These are phyloP conservation scores for Ophthalmolycus amberensis DNA, from an alignment of 2,113 vertebrate species.

Conservation along the genomic window DNA sequence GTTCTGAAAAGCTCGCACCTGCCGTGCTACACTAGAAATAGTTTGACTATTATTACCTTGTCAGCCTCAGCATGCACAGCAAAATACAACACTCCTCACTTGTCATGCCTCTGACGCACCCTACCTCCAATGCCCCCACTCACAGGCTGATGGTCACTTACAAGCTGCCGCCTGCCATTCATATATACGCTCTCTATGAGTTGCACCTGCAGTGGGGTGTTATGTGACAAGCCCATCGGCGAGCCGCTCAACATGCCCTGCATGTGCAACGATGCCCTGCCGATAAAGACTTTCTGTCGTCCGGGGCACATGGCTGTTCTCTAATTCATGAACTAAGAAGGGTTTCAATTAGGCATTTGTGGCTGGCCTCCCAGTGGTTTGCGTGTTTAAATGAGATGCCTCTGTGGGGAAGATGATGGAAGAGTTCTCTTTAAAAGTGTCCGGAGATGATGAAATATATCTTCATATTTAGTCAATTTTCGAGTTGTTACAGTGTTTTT, in stretches of 20 bases:
- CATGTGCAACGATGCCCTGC: slow-evolving; percentile 50
- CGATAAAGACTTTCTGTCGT: slow-evolving; percentile 57
- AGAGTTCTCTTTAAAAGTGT: slow-evolving; percentile 43
- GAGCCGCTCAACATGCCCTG: slow-evolving; percentile 37
- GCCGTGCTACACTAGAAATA: slow-evolving; percentile 24
- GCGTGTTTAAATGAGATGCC: slow-evolving; percentile 59
- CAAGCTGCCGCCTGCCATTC: slow-evolving; percentile 72
- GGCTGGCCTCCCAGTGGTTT: slow-evolving; percentile 48
- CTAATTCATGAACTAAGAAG: slow-evolving; percentile 73
- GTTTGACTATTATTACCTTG: slow-evolving; percentile 17
- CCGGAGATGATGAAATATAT: slow-evolving; percentile 54
- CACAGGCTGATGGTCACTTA: slow-evolving; percentile 66
- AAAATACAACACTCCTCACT: slow-evolving; percentile 35
- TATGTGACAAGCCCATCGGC: slow-evolving; percentile 49
- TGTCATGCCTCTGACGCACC: slow-evolving; percentile 23
- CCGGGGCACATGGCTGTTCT: slow-evolving; percentile 42
- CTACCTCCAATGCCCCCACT: slow-evolving; percentile 16
- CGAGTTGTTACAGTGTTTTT: not conserved
- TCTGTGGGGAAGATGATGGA: slow-evolving; percentile 36
- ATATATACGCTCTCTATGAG: slow-evolving; percentile 45
- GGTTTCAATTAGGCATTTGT: slow-evolving; percentile 68
- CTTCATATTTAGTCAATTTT: slow-evolving; percentile 10
- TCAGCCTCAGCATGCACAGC: slow-evolving; percentile 18
- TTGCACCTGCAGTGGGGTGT: slow-evolving; percentile 68
- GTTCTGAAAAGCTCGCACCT: slow-evolving; percentile 35